Evolutionary conservation across 1,140 invertebrate genomes (phyloP), one percentile per base, ranked within the genome.

Genomic region (Drosophila sp.): DNA sequence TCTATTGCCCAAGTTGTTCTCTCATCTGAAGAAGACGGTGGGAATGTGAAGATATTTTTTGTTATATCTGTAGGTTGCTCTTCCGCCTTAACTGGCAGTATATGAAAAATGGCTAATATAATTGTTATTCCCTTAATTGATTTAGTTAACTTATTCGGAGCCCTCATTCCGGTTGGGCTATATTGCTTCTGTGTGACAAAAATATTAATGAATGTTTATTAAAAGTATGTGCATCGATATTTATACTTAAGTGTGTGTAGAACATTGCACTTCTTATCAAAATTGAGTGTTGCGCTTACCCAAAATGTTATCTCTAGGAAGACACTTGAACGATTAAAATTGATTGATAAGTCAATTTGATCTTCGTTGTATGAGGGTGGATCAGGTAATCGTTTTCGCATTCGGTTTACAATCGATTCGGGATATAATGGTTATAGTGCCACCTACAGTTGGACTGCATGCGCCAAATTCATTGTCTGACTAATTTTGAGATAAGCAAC

Each of bases 251-350:
- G 17, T 17, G 7, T 29, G n/a, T 3, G 17, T 38, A 58, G 65
- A 72, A 50, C 50, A 33, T 44, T 69, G 40, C 11, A 17, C 65
- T 25, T 75, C 54, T 76, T 76, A 76, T 76, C 73, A 29, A 29
- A 60, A 63, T 30, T 75, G 5, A 57, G 44, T 62, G 7, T 23
- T 27, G 23, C 23, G 44, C 44, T 58, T 50, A 58, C 35, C 25
- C 74, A 44, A 38, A 17, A 6, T 17, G 64, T 75, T 75, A 76
- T 76, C 73, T 76, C 41, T 25, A 32, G 72, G 50, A 76, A 75
- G 10, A 27, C 41, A 63, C 57, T 69, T 76, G 60, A 76, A 54
- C 29, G 10, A 60, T 30, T 25, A 27, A 57, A 54, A 68, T 27
- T n/a, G 38, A 25, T 69, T 76, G 69, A 56, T 1, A 40, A 76